These are phyloP conservation scores for Allolobophora icterica DNA, from an alignment of 2,888 invertebrate genomes.

Conservation along the genomic window DNA sequence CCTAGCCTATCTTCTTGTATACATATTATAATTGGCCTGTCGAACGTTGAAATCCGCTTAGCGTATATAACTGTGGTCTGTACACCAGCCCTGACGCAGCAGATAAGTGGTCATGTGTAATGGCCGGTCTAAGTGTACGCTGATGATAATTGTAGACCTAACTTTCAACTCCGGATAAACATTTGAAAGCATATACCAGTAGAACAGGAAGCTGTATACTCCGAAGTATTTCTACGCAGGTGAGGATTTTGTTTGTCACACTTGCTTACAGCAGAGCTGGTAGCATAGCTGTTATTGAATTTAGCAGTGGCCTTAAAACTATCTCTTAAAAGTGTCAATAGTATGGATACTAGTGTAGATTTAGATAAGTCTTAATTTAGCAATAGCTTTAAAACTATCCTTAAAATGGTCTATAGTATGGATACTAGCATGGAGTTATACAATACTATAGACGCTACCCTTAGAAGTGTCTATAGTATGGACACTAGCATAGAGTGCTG, in stretches of 20 bases:
- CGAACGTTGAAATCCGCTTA: background rate
- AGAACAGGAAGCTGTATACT: background rate
- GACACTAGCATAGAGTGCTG: no score
- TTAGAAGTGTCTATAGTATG: no score
- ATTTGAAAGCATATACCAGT: background rate
- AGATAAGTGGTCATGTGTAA: background rate
- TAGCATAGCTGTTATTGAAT: background rate
- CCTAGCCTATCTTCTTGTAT: background rate
- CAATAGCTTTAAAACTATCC: no score
- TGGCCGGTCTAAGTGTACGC: background rate
- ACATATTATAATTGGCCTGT: background rate
- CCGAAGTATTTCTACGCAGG: background rate
- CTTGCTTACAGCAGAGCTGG: background rate
- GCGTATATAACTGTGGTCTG: background rate
- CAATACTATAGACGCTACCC: no score
- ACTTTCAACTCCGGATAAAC: background rate
- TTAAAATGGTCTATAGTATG: no score
- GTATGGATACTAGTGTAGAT: no score
- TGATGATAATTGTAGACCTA: background rate
- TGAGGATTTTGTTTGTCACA: background rate
- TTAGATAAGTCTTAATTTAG: no score
- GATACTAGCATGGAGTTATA: no score
- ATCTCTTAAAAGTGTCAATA: background rate
- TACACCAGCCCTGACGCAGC: background rate
- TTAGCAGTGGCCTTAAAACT: background rate